Evolutionary conservation across 1,140 invertebrate species (phyloP).

Genomic region (Colletes gigas): DNA sequence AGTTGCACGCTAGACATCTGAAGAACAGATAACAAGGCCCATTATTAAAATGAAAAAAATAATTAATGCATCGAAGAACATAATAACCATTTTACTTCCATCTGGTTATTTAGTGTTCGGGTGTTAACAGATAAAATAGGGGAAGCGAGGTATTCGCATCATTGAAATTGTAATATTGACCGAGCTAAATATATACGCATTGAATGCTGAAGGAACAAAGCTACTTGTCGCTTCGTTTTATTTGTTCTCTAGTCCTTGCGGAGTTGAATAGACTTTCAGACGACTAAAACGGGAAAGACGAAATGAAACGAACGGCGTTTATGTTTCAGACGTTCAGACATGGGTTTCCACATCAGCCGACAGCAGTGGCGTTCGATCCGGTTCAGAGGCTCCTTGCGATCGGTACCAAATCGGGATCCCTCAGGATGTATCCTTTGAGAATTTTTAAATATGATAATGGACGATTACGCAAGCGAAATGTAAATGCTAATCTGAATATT

Average conservation of each 20-base stretch:
- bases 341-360: constrained; percentile 99
- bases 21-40: too few species aligned
- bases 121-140: background rate
- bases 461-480: too few species aligned
- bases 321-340: constrained; percentile 96
- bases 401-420: constrained; percentile 96
- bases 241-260: constrained; percentile 40
- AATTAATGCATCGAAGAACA: too few species aligned
- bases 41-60: too few species aligned
- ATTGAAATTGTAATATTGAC: constrained; percentile 40
- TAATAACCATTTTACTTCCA: background rate
- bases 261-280: constrained; percentile 57
- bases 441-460: constrained; percentile 37
- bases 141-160: constrained; percentile 52
- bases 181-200: constrained; percentile 39
- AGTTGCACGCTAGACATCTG: too few species aligned
- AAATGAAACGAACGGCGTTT: constrained; percentile 65
- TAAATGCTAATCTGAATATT: too few species aligned
- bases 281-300: constrained; percentile 61
- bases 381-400: constrained; percentile 98
- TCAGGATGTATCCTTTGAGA: constrained; percentile 96
- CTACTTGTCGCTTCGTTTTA: constrained; percentile 34
- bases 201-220: constrained; percentile 50
- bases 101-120: background rate
- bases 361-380: constrained; percentile 98